Percentiles rank a stretch among this genome's conserved stretches.
Conservation (phyloP, 2,797 vertebrate species). For the Macrochelys suwanniensis region DNA sequence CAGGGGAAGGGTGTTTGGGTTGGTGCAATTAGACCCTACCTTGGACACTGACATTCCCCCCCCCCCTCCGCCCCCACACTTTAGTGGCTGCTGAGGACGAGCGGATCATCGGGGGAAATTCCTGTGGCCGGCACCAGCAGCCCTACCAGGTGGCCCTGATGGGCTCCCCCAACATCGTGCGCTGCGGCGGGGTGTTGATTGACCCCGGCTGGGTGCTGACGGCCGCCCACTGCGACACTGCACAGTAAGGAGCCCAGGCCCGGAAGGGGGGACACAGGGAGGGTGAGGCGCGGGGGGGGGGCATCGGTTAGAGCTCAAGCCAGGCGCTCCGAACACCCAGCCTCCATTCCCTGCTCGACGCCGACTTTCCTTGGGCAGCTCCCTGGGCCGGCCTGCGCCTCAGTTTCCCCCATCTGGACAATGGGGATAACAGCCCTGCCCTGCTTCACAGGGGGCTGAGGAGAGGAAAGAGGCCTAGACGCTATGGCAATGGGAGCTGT, state of each 20-base stretch:
- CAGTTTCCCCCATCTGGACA: not conserved
- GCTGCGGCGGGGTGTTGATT: slow-evolving; percentile 66
- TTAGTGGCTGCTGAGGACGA: not conserved
- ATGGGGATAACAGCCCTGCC: not conserved
- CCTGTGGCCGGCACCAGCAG: slow-evolving; percentile 44
- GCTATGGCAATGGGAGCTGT: not conserved
- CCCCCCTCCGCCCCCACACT: not conserved
- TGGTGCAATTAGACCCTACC: too few species aligned
- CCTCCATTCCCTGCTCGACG: not conserved
- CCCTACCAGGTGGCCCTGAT: slow-evolving; percentile 65
- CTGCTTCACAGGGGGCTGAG: not conserved
- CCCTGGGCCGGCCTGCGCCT: not conserved
- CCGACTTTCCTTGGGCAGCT: not conserved
- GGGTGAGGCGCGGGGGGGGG: too few species aligned
- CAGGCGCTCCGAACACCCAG: not conserved
- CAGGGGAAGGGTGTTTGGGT: too few species aligned
- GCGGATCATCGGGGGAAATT: slow-evolving; percentile 66
- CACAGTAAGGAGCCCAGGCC: not conserved
- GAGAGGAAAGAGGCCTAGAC: not conserved
- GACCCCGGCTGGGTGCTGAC: slow-evolving; percentile 64
- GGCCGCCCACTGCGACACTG: slow-evolving; percentile 55
- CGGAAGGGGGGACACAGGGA: not conserved
- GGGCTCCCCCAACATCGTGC: not conserved
- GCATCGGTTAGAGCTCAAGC: not conserved
- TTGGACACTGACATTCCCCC: not conserved